Evolutionary conservation across 2,888 invertebrate genomes (phyloP), one percentile per base, ranked within the genome.

Genomic region (Piscicola geometra): DNA sequence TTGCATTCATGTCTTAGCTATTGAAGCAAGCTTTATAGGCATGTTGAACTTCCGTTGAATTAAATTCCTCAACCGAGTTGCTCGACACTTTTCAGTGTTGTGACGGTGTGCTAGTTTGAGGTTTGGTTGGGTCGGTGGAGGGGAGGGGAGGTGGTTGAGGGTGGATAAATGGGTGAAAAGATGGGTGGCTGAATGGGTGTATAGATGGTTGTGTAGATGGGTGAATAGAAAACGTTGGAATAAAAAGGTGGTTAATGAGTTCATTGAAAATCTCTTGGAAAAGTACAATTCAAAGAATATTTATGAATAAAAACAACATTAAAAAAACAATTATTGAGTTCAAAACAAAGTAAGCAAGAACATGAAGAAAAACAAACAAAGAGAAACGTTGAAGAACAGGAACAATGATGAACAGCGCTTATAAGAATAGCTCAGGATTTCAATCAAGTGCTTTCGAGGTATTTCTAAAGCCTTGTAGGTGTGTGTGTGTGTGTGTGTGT

Each of bases 401-500:
- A 15, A 21, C 9, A 47, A n/a, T n/a, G n/a, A n/a, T n/a, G n/a
- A n/a, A n/a, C n/a, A n/a, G n/a, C n/a, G n/a, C n/a, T n/a, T n/a
- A n/a, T n/a, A n/a, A n/a, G n/a, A n/a, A n/a, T n/a, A n/a, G n/a
- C n/a, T n/a, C n/a, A n/a, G n/a, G n/a, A n/a, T n/a, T n/a, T n/a
- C n/a, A n/a, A n/a, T n/a, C n/a, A n/a, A n/a, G n/a, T 21, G 50
- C 50, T 47, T 47, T 47, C 21, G 21, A 15, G 50, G 21, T 9
- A 15, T 47, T 47, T 15, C 9, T 9, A 47, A 47, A 47, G 21
- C 50, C 21, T 47, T 47, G 9, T 15, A 47, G 21, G 50, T 47
- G 50, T 47, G 50, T 47, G 50, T 47, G 21, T 47, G 64, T 64
- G 64, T 64, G 30, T 64, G 30, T 64, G 30, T 64, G 64, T 64